A percentile compares a stretch with the other conserved stretches of the same genome.
Conservation (phyloP, 2,113 vertebrate genomes). For the Litocranius walleri region DNA sequence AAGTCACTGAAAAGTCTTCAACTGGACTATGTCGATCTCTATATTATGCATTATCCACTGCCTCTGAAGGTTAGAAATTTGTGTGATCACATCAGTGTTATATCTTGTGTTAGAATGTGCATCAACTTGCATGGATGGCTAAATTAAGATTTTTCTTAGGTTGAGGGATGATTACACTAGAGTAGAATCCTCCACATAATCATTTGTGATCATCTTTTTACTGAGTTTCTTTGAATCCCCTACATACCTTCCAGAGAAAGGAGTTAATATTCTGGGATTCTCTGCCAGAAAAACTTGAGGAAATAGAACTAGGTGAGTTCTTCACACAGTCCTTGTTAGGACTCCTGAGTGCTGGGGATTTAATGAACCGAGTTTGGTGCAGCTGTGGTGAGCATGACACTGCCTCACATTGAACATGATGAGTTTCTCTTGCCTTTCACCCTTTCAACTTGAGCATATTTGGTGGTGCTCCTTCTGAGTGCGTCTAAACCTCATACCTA, state of each 20-base stretch:
- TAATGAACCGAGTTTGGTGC: background rate
- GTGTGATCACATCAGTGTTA: background rate
- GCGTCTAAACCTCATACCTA: rapidly evolving
- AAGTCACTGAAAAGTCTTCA: background rate
- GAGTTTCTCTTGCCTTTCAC: background rate
- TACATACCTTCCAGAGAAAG: background rate
- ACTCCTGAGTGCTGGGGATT: background rate
- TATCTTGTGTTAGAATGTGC: background rate
- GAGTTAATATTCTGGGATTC: background rate
- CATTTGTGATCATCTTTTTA: background rate
- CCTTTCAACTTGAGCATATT: background rate
- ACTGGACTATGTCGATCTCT: conserved; percentile 87
- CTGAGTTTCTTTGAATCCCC: background rate
- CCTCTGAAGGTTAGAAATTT: conserved; percentile 80
- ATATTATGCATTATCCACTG: conserved; percentile 81
- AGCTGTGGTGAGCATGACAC: background rate
- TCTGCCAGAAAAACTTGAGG: background rate
- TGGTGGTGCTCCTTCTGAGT: background rate
- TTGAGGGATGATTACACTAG: background rate
- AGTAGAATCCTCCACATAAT: background rate
- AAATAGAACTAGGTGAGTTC: background rate
- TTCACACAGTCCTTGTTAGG: background rate
- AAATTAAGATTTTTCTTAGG: background rate
- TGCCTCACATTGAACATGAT: no score
- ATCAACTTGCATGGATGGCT: background rate